A percentile compares a stretch with the other conserved stretches of the same genome.
phyloP scores from a whole-genome alignment of 2,888 invertebrate species.

The Cataglyphis rosenhaueri region DNA sequence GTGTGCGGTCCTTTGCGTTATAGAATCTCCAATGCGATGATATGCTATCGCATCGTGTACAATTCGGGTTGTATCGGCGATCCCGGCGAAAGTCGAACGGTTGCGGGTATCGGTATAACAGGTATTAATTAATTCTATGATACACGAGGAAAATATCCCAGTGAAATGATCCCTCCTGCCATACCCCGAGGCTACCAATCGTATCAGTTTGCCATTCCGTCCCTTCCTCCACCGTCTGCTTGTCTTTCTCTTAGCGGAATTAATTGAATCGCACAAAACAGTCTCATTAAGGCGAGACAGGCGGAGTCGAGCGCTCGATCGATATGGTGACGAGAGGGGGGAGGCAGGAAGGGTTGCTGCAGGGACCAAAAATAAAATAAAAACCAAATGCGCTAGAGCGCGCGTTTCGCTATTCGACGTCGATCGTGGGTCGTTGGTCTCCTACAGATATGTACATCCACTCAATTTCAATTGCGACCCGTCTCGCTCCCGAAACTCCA shows the following conservation, averaged over 20 bases:
- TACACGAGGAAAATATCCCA: constrained; percentile 59
- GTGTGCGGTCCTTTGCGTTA: constrained; percentile 66
- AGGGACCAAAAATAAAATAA: constrained; percentile 55
- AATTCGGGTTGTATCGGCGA: constrained; percentile 54
- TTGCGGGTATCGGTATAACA: constrained; percentile 66
- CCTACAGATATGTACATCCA: constrained; percentile 44
- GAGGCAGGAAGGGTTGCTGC: background rate
- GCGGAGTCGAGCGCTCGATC: constrained; percentile 41
- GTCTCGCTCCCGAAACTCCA: constrained; percentile 34
- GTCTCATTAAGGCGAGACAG: constrained; percentile 66
- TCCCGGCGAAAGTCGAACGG: constrained; percentile 53
- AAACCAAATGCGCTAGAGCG: constrained; percentile 36
- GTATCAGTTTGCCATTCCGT: constrained; percentile 18
- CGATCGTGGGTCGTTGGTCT: constrained; percentile 49
- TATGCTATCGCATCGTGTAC: constrained; percentile 34
- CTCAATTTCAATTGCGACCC: constrained; percentile 52
- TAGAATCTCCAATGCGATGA: constrained; percentile 57
- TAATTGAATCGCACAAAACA: constrained; percentile 73
- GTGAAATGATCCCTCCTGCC: constrained; percentile 60
- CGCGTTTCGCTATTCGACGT: constrained; percentile 32
- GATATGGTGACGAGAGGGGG: constrained; percentile 39
- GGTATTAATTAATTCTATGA: constrained; percentile 73
- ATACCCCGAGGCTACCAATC: constrained; percentile 43
- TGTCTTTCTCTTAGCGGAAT: constrained; percentile 67
- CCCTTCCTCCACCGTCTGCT: constrained; percentile 22